Base-by-base conservation (phyloP, 2,888 invertebrate genomes). In the Cryptus viduatorius region DNA sequence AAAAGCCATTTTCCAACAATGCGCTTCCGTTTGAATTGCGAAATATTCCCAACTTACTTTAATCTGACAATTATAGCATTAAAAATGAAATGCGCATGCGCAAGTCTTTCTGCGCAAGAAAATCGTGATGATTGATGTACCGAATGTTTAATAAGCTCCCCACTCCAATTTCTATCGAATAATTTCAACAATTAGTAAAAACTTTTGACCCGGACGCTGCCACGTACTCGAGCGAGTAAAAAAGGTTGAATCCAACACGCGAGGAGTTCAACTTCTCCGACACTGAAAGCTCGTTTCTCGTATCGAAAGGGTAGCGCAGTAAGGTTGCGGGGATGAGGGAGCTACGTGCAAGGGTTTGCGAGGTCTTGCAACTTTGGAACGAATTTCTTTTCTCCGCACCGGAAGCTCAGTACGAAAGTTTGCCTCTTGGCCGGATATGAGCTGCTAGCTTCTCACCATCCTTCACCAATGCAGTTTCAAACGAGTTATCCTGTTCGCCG, bases 401-500 rank as follows among this genome's bases (percentile, higher is more conserved):
- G 75, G 68, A 79, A 79, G 73, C 61, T 44, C 7, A n/a, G 12
- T 44, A 42, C 77, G 79, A 79, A 83, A 83, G 83, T 83, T 83
- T 53, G 68, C n/a, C 82, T 68, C 83, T 79, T 64, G 42, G 59
- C 82, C 83, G 83, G 83, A 83, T 83, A 83, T 83, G 73, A 83
- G 79, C 69, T 24, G 79, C 69, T 24, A 48, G 68, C 82, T 64
- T 44, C 73, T 73, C 79, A 19, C 69, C 50, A 75, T 44, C 75
- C 78, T 61, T 44, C 24, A 10, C 46, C 78, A 10, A 78, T 31
- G 77, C 79, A 73, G 59, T 83, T 86, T 77, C 79, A 83, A 86
- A 86, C 83, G 85, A 86, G 83, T 86, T 86, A 77, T 44, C 68
- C 53, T 16, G 31, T 37, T 37, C 37, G n/a, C 10, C 8, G 19